Evolutionary conservation across 2,888 invertebrate species (phyloP).

Genomic region (Tipula lateralis): DNA sequence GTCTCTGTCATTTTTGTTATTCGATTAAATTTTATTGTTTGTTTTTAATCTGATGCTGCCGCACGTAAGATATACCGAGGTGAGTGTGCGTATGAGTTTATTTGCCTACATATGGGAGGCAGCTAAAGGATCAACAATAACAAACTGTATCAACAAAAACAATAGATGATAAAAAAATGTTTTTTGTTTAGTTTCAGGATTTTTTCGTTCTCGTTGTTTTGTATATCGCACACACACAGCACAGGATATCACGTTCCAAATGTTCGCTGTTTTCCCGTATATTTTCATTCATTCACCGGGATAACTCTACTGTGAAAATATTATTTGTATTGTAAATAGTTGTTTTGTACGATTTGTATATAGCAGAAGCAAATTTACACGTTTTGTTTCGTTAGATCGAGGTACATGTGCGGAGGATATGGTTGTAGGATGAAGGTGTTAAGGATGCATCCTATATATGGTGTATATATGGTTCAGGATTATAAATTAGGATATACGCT

Average conservation of each 20-base stretch:
- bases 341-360: background rate
- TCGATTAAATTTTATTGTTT: too few species aligned
- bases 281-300: background rate
- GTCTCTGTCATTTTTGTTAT: too few species aligned
- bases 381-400: background rate
- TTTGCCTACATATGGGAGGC: too few species aligned
- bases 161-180: background rate
- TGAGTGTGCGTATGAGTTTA: too few species aligned
- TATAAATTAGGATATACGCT: background rate
- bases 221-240: background rate
- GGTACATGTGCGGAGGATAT: background rate
- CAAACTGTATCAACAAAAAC: background rate
- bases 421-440: background rate
- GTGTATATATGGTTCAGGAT: background rate
- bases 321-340: conserved; percentile 14
- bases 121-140: too few species aligned
- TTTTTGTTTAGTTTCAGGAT: background rate
- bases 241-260: conserved; percentile 24
- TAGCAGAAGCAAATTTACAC: background rate
- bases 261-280: background rate
- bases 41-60: too few species aligned
- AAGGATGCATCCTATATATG: background rate
- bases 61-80: too few species aligned
- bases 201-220: background rate
- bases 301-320: background rate